Evolutionary conservation across 2,888 invertebrate species (phyloP).

Genomic region (Leptura quadrifasciata): DNA sequence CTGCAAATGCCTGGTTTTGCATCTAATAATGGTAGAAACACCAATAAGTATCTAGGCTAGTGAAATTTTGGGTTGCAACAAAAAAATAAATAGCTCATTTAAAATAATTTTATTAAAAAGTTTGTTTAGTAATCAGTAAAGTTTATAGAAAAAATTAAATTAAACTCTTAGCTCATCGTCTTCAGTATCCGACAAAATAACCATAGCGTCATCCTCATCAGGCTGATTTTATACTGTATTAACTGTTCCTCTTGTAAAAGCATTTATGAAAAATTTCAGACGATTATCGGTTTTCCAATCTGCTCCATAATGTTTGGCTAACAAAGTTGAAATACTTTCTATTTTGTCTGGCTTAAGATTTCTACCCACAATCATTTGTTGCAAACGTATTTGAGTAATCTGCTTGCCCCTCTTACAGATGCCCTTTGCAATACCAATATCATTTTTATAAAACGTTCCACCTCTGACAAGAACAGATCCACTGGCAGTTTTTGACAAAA

Average conservation of each 20-base stretch:
- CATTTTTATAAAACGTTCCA: slow-evolving; percentile 43
- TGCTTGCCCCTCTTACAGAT: slow-evolving; percentile 46
- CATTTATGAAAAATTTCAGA: slow-evolving; percentile 33
- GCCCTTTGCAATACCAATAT: slow-evolving; percentile 41
- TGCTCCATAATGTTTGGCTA: slow-evolving; percentile 37
- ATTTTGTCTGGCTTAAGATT: slow-evolving; percentile 43
- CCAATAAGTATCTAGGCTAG: neutral
- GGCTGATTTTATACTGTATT: slow-evolving; percentile 18
- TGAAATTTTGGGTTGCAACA: too few relatives aligned
- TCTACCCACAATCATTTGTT: slow-evolving; percentile 39
- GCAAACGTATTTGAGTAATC: slow-evolving; percentile 39
- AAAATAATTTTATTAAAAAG: neutral
- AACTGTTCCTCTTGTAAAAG: neutral
- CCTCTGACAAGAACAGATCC: slow-evolving; percentile 35
- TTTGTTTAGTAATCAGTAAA: too few relatives aligned
- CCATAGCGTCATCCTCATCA: slow-evolving; percentile 22
- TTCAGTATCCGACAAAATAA: slow-evolving; percentile 34
- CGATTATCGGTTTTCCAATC: slow-evolving; percentile 28
- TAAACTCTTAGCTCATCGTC: slow-evolving; percentile 13
- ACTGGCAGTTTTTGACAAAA: slow-evolving; percentile 39
- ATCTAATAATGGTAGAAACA: neutral
- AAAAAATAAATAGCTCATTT: neutral
- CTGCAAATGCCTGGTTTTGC: neutral
- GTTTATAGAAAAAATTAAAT: neutral
- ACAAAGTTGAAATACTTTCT: slow-evolving; percentile 42